Evolutionary conservation across 2,888 invertebrate genomes (phyloP).

Genomic region (Lepidochitona cinerea): DNA sequence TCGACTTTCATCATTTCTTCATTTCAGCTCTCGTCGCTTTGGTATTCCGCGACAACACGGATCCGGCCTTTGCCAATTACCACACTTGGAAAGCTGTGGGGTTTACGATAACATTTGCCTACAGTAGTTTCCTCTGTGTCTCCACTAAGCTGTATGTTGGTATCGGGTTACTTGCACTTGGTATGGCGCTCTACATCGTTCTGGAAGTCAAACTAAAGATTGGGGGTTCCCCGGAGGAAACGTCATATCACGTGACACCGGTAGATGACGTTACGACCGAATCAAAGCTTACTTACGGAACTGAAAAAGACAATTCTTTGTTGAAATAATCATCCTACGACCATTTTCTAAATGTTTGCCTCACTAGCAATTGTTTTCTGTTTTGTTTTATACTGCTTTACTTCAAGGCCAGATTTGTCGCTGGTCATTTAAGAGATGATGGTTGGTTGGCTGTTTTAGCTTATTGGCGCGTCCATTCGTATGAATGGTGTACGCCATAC

Average conservation of each 20-base stretch:
- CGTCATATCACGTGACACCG: neutral
- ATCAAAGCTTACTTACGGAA: neutral
- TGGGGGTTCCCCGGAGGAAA: neutral
- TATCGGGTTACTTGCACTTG: slow-evolving; percentile 30
- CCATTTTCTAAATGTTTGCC: too few species aligned
- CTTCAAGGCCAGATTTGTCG: too few species aligned
- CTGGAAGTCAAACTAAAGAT: slow-evolving; percentile 7
- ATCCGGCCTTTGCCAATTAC: slow-evolving; percentile 53
- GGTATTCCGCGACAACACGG: slow-evolving; percentile 44
- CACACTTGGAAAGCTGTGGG: slow-evolving; percentile 51
- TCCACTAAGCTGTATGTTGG: slow-evolving; percentile 45
- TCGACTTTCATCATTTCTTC: too few species aligned
- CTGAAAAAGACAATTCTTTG: neutral
- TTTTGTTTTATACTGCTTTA: too few species aligned
- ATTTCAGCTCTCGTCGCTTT: slow-evolving; percentile 50
- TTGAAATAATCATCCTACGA: too few species aligned
- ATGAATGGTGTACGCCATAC: too few species aligned
- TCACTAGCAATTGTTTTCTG: too few species aligned
- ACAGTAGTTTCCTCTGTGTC: slow-evolving; percentile 50
- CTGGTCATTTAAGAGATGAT: too few species aligned
- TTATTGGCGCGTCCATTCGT: too few species aligned
- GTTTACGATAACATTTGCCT: slow-evolving; percentile 48
- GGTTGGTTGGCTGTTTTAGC: too few species aligned
- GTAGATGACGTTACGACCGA: neutral
- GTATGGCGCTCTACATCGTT: slow-evolving; percentile 10